These are phyloP conservation scores for Trichonephila clavata DNA, from an alignment of 1,140 invertebrate species.

Conservation along the genomic window DNA sequence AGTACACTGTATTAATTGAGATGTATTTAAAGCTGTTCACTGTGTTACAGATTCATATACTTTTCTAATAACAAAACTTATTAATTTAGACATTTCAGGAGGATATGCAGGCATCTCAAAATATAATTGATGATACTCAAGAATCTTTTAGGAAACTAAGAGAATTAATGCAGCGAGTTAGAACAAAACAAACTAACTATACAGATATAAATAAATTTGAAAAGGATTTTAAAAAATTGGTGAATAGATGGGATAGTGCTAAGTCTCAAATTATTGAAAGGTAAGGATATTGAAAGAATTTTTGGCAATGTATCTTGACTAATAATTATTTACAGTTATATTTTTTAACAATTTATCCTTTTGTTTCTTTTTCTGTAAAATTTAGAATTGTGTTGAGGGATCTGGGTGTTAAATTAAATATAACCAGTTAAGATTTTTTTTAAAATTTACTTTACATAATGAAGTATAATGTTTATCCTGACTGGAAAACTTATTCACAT, in stretches of 20 bases:
- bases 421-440: too few species aligned
- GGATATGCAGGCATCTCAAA: slow-evolving; percentile 90
- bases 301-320: too few species aligned
- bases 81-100: slow-evolving; percentile 83
- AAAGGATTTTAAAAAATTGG: slow-evolving; percentile 92
- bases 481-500: too few species aligned
- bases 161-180: slow-evolving; percentile 90
- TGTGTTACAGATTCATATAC: background rate
- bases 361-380: too few species aligned
- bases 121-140: slow-evolving; percentile 92
- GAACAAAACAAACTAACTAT: slow-evolving; percentile 85
- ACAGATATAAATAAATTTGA: slow-evolving; percentile 94
- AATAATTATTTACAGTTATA: too few species aligned
- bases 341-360: too few species aligned
- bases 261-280: slow-evolving; percentile 94
- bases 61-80: background rate
- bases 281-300: slow-evolving; percentile 80
- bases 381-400: too few species aligned
- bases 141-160: slow-evolving; percentile 93
- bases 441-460: too few species aligned
- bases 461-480: too few species aligned
- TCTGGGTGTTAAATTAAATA: too few species aligned
- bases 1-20: background rate
- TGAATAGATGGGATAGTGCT: slow-evolving; percentile 93
- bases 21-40: too few species aligned